These are phyloP conservation scores for Tetranychus truncatus DNA, from an alignment of 2,888 invertebrate genomes.

Conservation along the genomic window DNA sequence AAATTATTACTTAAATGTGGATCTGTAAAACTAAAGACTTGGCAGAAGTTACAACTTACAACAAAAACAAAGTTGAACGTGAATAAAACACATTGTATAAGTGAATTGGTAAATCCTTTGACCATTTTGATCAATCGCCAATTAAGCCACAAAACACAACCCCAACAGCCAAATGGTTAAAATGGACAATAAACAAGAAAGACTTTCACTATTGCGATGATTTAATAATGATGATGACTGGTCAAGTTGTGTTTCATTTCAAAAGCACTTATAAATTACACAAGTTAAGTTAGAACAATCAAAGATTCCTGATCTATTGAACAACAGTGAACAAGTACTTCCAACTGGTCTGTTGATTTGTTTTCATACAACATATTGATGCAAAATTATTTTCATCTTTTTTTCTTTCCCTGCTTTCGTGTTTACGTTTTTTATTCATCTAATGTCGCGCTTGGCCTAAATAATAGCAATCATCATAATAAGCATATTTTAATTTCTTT, in stretches of 20 bases:
- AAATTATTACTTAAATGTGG: too few species aligned
- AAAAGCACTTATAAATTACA: too few species aligned
- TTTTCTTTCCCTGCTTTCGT: not conserved
- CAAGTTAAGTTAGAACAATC: too few species aligned
- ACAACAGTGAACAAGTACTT: too few species aligned
- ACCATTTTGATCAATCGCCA: not conserved
- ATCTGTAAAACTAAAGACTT: not conserved
- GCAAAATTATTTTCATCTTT: not conserved
- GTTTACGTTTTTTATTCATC: not conserved
- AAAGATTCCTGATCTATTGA: too few species aligned
- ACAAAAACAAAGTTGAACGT: not conserved
- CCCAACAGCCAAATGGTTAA: too few species aligned
- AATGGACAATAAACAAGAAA: too few species aligned
- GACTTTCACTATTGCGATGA: too few species aligned
- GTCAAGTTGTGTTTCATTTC: too few species aligned
- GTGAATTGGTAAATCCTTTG: not conserved
- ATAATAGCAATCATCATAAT: not conserved
- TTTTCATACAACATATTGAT: too few species aligned
- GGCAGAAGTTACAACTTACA: not conserved
- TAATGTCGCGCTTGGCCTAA: not conserved
- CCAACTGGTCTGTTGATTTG: too few species aligned
- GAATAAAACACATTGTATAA: not conserved
- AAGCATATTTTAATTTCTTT: not conserved
- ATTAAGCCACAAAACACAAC: not conserved
- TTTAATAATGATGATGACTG: too few species aligned